These are phyloP conservation scores for Cyanoramphus novaezelandiae DNA, from an alignment of 2,113 vertebrate genomes.

Conservation along the genomic window DNA sequence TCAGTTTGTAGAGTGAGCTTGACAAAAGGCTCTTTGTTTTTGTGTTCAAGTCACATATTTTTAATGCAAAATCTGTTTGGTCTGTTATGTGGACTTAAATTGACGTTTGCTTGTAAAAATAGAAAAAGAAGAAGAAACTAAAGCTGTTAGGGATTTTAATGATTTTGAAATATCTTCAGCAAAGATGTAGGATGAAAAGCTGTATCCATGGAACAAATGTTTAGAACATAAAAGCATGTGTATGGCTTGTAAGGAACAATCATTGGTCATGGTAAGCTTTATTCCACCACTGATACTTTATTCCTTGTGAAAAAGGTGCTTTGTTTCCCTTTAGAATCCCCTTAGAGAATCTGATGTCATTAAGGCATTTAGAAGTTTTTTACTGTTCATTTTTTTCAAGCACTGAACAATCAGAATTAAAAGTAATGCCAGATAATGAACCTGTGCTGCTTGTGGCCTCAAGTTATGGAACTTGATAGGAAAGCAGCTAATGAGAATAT, in stretches of 20 bases:
- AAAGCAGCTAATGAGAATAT: slow-evolving; percentile 39
- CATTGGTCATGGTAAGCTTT: background rate
- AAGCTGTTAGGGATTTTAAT: slow-evolving; percentile 17
- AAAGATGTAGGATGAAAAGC: background rate
- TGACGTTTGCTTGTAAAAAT: slow-evolving; percentile 36
- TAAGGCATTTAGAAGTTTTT: slow-evolving; percentile 20
- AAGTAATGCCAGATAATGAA: slow-evolving; percentile 18
- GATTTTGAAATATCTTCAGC: background rate
- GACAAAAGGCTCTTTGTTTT: slow-evolving; percentile 34
- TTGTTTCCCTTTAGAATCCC: slow-evolving; percentile 1
- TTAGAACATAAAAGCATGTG: background rate
- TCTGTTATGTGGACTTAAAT: slow-evolving; percentile 44
- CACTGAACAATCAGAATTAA: slow-evolving; percentile 31
- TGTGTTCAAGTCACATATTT: slow-evolving; percentile 29
- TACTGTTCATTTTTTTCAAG: slow-evolving; percentile 10
- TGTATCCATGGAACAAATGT: background rate
- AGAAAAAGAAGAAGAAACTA: slow-evolving; percentile 11
- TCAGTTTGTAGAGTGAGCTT: slow-evolving; percentile 39
- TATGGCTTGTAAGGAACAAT: background rate
- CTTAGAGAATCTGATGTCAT: background rate
- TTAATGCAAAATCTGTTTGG: slow-evolving; percentile 40
- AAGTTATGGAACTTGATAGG: slow-evolving; percentile 20
- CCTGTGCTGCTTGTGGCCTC: slow-evolving; percentile 19
- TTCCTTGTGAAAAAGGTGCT: background rate
- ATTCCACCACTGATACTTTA: background rate